These are phyloP conservation scores for Scalopus aquaticus DNA, from an alignment of 2,113 vertebrate species.

Conservation along the genomic window DNA sequence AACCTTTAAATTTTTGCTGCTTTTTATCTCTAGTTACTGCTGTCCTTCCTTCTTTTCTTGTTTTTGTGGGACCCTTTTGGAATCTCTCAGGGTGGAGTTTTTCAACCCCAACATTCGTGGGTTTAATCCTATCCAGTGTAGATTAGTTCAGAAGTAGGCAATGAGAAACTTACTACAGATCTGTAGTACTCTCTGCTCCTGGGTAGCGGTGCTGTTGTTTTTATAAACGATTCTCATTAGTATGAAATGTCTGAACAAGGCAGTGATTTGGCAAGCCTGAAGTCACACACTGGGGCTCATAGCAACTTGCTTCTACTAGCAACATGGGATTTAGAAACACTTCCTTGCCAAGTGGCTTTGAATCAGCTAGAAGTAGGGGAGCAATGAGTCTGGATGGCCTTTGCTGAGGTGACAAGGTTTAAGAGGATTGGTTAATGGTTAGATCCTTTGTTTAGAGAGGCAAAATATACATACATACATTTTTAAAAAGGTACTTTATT, in stretches of 20 bases:
- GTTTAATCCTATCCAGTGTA: neutral
- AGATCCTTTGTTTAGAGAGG: conserved; percentile 24
- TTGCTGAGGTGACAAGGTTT: neutral
- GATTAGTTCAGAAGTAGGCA: neutral
- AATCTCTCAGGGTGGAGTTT: neutral
- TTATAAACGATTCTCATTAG: conserved; percentile 6
- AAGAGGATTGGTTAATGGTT: neutral
- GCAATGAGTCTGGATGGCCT: neutral
- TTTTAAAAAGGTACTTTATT: neutral
- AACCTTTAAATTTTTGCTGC: neutral
- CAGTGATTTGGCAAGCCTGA: conserved; percentile 42
- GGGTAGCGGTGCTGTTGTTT: neutral
- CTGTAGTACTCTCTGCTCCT: neutral
- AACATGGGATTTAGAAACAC: conserved; percentile 56
- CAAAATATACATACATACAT: neutral
- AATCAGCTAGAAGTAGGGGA: neutral
- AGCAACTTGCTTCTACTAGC: conserved; percentile 62
- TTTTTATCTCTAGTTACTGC: neutral
- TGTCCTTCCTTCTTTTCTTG: neutral
- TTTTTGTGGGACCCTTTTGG: neutral
- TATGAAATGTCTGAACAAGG: conserved; percentile 50
- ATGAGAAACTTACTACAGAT: neutral
- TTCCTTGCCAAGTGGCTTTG: conserved; percentile 50
- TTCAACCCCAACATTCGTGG: neutral
- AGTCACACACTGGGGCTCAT: conserved; percentile 47